Evolutionary conservation across 1,140 invertebrate species (phyloP), one percentile per base, ranked within the genome.

Genomic region (Archivesica marissinica): DNA sequence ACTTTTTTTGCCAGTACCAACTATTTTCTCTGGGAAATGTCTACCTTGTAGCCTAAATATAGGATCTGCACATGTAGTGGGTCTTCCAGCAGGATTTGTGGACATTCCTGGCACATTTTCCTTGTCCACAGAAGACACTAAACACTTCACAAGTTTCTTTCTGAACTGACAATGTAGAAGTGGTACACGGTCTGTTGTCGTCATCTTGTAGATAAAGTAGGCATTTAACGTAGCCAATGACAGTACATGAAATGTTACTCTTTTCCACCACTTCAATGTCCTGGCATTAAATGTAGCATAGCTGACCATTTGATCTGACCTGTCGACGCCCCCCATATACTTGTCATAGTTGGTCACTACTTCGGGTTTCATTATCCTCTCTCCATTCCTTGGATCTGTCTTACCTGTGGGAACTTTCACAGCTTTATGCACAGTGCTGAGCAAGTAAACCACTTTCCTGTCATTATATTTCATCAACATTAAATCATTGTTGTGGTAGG

Each of bases 221-320:
- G 52, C 50, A 78, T 78, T 78, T 39, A 39, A 7, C 9, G 61
- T 15, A 2, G 30, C 30, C 20, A 78, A 30, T 11, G 25, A 47
- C 2, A 85, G 30, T 23, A 85, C 17, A 41, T 78, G 74, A 25
- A 85, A 77, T 38, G 72, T 80, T 17, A 86, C n/a, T 54, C 59
- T 80, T 38, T 47, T 75, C 70, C 78, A 82, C 56, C 68, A 86
- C 54, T 82, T 82, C 1, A 82, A 7, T 23, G 39, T 68, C 39
- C 59, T 79, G 23, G 39, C 33, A 2, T 28, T 9, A 20, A 41
- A 47, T 9, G 25, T 33, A 28, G 25, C 64, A 35, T 78, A 78
- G 9, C 59, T 52, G 6, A 74, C 68, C 4, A 83, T 28, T 35
- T 86, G 84, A 70, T 86, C 75, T 68, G 25, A 38, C 33, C 41